Evolutionary conservation across 2,113 vertebrate genomes (phyloP).

Genomic region (Aviceda subcristata): DNA sequence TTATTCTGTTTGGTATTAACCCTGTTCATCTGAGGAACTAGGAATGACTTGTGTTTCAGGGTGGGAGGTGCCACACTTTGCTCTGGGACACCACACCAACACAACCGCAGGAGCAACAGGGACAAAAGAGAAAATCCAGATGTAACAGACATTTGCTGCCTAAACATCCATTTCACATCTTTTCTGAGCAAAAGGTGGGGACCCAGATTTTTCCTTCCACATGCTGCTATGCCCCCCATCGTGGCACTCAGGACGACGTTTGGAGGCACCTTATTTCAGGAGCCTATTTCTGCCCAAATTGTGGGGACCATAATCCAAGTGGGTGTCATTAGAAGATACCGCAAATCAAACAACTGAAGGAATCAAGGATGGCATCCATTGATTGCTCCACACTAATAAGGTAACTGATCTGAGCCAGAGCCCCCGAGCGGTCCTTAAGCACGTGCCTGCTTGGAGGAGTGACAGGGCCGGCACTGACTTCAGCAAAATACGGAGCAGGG

Average conservation of each 20-base stretch:
- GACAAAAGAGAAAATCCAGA: neutral
- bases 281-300: neutral
- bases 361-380: neutral
- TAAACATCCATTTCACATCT: neutral
- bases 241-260: accelerated
- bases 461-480: neutral
- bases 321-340: neutral
- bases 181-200: neutral
- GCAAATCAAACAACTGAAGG: neutral
- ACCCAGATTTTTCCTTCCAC: neutral
- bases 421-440: neutral
- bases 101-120: accelerated
- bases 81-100: neutral
- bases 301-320: neutral
- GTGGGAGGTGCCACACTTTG: neutral
- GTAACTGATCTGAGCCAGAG: neutral
- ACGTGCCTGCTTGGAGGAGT: neutral
- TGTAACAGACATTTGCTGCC: neutral
- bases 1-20: neutral
- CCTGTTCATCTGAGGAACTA: neutral
- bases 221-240: accelerated
- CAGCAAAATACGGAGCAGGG: neutral
- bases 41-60: neutral
- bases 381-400: neutral
- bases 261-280: neutral